Conservation (phyloP, 2,888 invertebrate species). For the Cephus sareptanus region DNA sequence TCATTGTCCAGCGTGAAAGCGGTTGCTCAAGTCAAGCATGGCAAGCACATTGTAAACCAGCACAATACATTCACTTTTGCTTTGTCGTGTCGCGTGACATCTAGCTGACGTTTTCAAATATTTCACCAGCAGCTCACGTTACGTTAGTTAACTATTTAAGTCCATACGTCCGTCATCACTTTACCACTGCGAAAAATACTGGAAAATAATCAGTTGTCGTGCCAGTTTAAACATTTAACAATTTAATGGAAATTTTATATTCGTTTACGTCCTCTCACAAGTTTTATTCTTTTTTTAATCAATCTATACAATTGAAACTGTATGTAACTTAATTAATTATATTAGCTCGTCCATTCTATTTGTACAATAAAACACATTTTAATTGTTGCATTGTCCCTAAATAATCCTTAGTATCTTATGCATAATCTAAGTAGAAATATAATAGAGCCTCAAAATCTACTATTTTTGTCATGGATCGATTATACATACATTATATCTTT, state of each 20-base stretch:
- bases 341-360: neutral
- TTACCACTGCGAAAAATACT: neutral
- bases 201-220: neutral
- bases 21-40: neutral
- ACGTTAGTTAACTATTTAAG: neutral
- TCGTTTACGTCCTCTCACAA: neutral
- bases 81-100: neutral
- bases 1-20: slow-evolving; percentile 1
- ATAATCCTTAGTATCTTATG: neutral
- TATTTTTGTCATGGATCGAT: neutral
- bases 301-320: neutral
- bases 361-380: neutral
- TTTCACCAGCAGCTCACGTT: neutral
- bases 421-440: neutral
- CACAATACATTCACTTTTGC: neutral
- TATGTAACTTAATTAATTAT: neutral
- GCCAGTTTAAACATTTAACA: neutral
- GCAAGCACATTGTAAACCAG: neutral
- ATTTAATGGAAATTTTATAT: neutral
- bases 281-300: neutral
- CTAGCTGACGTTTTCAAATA: neutral
- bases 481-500: neutral
- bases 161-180: neutral
- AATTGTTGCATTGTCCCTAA: neutral
- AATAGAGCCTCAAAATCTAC: neutral